Evolutionary conservation across 2,888 invertebrate species (phyloP).

Genomic region (Cloeon dipterum): DNA sequence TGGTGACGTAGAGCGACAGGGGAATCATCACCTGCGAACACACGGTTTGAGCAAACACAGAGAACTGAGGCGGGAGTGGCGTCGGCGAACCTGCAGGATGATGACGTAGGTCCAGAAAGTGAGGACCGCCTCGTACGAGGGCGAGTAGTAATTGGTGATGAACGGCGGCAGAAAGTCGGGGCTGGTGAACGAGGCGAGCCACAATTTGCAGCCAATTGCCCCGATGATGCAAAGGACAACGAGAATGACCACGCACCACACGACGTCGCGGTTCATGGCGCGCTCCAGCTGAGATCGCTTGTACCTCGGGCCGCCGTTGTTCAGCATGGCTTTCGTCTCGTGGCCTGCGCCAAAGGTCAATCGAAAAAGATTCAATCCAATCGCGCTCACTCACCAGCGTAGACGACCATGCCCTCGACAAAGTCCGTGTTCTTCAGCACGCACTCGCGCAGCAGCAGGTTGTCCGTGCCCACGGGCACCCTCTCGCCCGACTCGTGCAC

Average conservation of each 20-base stretch:
- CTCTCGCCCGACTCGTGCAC: slow-evolving; percentile 55
- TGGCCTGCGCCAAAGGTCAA: slow-evolving; percentile 34
- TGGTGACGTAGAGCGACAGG: slow-evolving; percentile 83
- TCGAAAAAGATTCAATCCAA: neutral
- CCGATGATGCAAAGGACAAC: slow-evolving; percentile 75
- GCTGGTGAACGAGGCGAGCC: slow-evolving; percentile 40
- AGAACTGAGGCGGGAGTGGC: no score
- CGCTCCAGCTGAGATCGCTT: slow-evolving; percentile 81
- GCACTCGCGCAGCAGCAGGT: slow-evolving; percentile 81
- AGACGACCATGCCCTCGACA: slow-evolving; percentile 89
- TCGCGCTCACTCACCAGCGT: slow-evolving; percentile 37
- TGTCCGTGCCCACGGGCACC: slow-evolving; percentile 68
- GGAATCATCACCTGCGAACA: slow-evolving; percentile 71
- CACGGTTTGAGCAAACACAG: no score
- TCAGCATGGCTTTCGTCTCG: slow-evolving; percentile 95
- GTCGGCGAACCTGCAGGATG: slow-evolving; percentile 71
- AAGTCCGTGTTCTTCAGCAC: slow-evolving; percentile 89
- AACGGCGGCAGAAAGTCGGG: slow-evolving; percentile 33
- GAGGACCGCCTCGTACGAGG: slow-evolving; percentile 51
- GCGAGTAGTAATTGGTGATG: slow-evolving; percentile 33
- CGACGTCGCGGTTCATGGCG: slow-evolving; percentile 86
- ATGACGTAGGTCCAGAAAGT: slow-evolving; percentile 93
- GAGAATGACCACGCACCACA: slow-evolving; percentile 88
- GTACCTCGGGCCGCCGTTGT: slow-evolving; percentile 85
- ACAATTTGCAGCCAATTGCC: slow-evolving; percentile 73